phyloP scores from a whole-genome alignment of 2,113 vertebrate genomes.

The Saccopteryx bilineata region DNA sequence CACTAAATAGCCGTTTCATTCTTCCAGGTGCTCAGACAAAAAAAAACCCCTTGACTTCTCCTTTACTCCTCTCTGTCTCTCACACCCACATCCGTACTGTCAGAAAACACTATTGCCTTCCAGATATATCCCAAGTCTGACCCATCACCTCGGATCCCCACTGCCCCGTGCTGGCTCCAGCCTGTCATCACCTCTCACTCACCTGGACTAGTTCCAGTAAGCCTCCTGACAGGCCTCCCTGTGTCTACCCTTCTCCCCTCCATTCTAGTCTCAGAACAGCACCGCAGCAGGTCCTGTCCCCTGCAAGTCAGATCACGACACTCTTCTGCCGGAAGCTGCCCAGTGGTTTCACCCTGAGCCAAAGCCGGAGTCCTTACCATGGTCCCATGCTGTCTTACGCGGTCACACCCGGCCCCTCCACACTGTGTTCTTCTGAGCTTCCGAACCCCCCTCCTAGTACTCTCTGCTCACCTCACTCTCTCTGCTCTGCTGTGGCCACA shows the following conservation, averaged over 20 bases:
- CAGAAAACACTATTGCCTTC: background rate
- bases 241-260: background rate
- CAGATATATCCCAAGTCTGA: background rate
- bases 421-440: background rate
- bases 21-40: background rate
- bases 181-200: background rate
- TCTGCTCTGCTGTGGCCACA: rapidly evolving
- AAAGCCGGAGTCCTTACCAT: background rate
- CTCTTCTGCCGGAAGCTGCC: background rate
- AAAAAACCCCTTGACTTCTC: background rate
- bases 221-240: background rate
- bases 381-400: background rate
- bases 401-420: background rate
- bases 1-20: background rate
- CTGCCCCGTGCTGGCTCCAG: background rate
- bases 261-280: background rate
- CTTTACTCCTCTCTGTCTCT: background rate
- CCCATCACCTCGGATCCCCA: background rate
- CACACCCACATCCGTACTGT: background rate
- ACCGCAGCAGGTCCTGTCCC: background rate
- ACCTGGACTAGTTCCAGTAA: background rate
- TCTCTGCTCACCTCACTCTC: background rate
- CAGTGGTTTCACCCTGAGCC: background rate
- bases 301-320: background rate
- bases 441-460: background rate